phyloP scores from a whole-genome alignment of 1,140 invertebrate species.

The Battus philenor region DNA sequence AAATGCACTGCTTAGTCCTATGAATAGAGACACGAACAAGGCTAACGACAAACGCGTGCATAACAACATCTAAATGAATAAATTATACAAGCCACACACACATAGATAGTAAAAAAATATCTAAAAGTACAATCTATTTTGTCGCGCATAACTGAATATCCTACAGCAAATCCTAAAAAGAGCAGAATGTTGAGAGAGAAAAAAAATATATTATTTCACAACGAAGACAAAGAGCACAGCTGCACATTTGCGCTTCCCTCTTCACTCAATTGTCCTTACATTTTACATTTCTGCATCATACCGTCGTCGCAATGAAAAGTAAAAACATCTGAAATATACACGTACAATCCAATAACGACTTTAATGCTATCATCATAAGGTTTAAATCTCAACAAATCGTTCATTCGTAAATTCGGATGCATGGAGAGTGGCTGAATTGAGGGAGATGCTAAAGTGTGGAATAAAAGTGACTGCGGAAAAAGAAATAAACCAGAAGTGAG shows the following conservation, averaged over 20 bases:
- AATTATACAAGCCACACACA: too few species aligned
- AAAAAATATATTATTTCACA: slow-evolving; percentile 41
- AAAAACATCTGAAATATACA: slow-evolving; percentile 61
- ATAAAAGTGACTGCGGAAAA: slow-evolving; percentile 65
- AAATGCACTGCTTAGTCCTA: too few species aligned
- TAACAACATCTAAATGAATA: too few species aligned
- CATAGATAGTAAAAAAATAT: too few species aligned
- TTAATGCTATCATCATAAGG: too few species aligned
- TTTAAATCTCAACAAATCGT: slow-evolving; percentile 13
- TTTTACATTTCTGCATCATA: slow-evolving; percentile 72
- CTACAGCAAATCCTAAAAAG: slow-evolving; percentile 29
- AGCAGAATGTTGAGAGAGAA: slow-evolving; percentile 29
- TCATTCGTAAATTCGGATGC: slow-evolving; percentile 57
- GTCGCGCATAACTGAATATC: slow-evolving; percentile 5
- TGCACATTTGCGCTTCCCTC: slow-evolving; percentile 54
- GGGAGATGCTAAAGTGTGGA: slow-evolving; percentile 65
- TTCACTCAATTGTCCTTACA: slow-evolving; percentile 67
- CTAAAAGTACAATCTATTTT: too few species aligned
- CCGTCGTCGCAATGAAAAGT: slow-evolving; percentile 66
- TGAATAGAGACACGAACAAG: too few species aligned
- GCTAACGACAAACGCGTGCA: too few species aligned
- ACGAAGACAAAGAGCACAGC: slow-evolving; percentile 45
- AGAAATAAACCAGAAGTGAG: slow-evolving; percentile 61
- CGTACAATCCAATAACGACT: too few species aligned
- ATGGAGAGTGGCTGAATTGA: slow-evolving; percentile 64